These are phyloP conservation scores for Bergia puertoricense DNA, from an alignment of 92 coral and sea anemone genomes.

Conservation along the genomic window DNA sequence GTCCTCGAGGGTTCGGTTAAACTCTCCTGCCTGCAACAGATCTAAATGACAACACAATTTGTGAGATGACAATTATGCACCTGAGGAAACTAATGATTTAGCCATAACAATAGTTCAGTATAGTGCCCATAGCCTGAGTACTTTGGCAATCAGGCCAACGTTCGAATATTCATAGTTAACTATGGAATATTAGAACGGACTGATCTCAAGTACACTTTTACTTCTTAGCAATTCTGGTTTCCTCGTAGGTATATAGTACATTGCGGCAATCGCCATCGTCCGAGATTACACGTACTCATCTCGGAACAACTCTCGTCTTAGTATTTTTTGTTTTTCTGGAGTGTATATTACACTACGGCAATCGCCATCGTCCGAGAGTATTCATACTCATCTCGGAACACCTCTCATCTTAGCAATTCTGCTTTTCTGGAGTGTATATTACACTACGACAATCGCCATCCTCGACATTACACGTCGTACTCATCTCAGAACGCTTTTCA, in stretches of 20 bases:
- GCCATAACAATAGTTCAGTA: too few relatives aligned
- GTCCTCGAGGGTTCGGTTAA: too few relatives aligned
- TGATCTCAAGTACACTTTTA: too few relatives aligned
- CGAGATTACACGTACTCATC: background rate
- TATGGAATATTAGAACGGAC: too few relatives aligned
- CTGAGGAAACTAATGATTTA: too few relatives aligned
- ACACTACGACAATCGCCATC: background rate
- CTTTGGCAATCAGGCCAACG: too few relatives aligned
- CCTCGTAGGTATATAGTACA: background rate
- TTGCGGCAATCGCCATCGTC: conserved; percentile 1
- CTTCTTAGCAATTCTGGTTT: too few relatives aligned
- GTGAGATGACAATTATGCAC: too few relatives aligned
- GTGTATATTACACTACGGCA: background rate
- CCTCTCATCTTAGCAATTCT: conserved; percentile 12
- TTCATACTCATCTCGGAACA: background rate
- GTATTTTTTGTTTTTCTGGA: background rate
- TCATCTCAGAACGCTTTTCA: background rate
- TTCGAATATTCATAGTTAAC: too few relatives aligned
- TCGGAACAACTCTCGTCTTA: background rate
- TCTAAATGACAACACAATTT: too few relatives aligned
- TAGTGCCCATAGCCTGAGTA: too few relatives aligned
- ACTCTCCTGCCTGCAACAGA: too few relatives aligned
- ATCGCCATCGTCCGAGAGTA: background rate
- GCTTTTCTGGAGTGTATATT: background rate
- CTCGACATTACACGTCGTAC: background rate